Conservation (phyloP, 2,113 vertebrate genomes). For the Osmerus mordax region DNA sequence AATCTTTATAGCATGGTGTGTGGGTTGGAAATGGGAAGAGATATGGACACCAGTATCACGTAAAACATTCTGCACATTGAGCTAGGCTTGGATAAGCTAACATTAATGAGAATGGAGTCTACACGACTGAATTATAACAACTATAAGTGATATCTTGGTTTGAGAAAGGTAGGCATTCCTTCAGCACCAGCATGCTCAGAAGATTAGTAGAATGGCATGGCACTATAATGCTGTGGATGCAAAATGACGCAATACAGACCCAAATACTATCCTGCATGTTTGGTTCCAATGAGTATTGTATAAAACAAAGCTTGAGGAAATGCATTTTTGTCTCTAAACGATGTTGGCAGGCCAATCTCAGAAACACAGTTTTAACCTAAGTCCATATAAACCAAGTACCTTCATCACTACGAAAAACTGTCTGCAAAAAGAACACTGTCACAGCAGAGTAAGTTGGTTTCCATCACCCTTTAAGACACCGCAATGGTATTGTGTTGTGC, state of each 20-base stretch:
- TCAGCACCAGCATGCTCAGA: too few relatives aligned
- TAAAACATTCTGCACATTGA: slow-evolving; percentile 29
- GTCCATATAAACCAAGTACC: neutral
- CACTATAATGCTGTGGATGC: too few relatives aligned
- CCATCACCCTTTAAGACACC: slow-evolving; percentile 23
- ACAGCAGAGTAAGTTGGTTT: slow-evolving; percentile 44
- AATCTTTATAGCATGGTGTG: slow-evolving; percentile 20
- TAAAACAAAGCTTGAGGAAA: too few relatives aligned
- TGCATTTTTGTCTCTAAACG: too few relatives aligned
- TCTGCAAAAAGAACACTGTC: slow-evolving; percentile 52
- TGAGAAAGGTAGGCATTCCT: too few relatives aligned
- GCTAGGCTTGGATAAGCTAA: slow-evolving; percentile 1
- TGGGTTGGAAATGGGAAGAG: slow-evolving; percentile 12
- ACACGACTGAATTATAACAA: neutral
- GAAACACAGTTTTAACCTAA: too few relatives aligned
- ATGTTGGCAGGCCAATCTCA: too few relatives aligned
- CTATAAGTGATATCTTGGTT: too few relatives aligned
- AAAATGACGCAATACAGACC: too few relatives aligned
- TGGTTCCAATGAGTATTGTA: too few relatives aligned
- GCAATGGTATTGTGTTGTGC: slow-evolving; percentile 25
- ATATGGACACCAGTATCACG: slow-evolving; percentile 18
- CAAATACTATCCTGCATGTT: too few relatives aligned
- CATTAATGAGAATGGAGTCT: neutral
- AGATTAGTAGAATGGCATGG: too few relatives aligned
- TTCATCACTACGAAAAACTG: slow-evolving; percentile 36